Base-by-base conservation (phyloP, 2,113 vertebrate genomes). In the Onychostoma macrolepis region DNA sequence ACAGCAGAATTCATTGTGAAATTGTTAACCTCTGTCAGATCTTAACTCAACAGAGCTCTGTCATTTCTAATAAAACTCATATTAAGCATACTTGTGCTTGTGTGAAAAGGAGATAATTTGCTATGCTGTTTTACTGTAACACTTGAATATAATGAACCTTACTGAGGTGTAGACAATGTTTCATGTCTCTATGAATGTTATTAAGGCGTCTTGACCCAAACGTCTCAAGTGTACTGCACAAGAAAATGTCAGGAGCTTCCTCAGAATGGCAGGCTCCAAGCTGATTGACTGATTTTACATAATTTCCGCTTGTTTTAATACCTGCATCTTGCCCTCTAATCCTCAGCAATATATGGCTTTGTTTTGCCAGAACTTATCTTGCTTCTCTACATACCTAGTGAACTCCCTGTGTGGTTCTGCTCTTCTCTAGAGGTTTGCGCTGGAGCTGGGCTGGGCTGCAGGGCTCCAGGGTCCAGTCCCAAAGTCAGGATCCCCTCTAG, bases 401-500 rank as follows among this genome's bases (percentile, higher is more conserved):
- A 63, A 76, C 53, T 56, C 15, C 84, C 75, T 41, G 80, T 76
- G 33, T 77, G 53, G 67, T 78, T 41, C 45, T 85, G 82, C 26
- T 15, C 87, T 65, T 89, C 83, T 43, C 61, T 86, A 86, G 67
- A 78, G 82, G 69, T 71, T 53, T 89, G 87, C 80, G 86, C 53
- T 61, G 88, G 65, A 79, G 88, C 88, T 81, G 61, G 83, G 53
- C 80, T 38, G 15, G 65, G 38, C 33, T 82, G 53, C 72, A 78
- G 58, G 65, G 56, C 86, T 71, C 84, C 67, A 30, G 56, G 48
- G 56, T 90, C 88, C 85, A 94, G 86, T 83, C 89, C 92, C 56
- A 78, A 83, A 24, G 90, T 91, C 69, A 63, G 82, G 71, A 91
- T 90, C 33, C 88, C 87, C 72, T 90, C 87, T 72, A 92, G 89